These are phyloP conservation scores for Euwallacea similis DNA, from an alignment of 1,140 invertebrate genomes.

Conservation along the genomic window DNA sequence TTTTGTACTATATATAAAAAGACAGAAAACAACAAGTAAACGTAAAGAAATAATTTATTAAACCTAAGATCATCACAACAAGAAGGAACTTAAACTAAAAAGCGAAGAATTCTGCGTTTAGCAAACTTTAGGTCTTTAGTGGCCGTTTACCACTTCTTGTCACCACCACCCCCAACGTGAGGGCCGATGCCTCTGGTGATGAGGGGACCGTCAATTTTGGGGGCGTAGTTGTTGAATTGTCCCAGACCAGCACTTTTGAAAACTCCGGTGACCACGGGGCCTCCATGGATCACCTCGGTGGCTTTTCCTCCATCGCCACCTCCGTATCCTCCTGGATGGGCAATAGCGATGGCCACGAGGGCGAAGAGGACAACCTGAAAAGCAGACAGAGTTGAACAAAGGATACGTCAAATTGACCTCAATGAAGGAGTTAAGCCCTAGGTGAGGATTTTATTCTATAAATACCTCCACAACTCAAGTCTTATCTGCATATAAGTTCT, in stretches of 20 bases:
- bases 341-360: constrained; percentile 11
- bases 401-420: background rate
- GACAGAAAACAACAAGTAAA: too few relatives aligned
- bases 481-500: too few relatives aligned
- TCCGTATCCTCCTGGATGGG: constrained; percentile 11
- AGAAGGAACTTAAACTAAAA: constrained; percentile 13
- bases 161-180: constrained; percentile 5
- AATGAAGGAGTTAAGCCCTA: background rate
- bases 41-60: constrained; percentile 23
- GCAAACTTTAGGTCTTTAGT: background rate
- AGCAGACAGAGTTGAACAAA: too few relatives aligned
- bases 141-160: background rate
- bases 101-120: background rate
- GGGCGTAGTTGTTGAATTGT: constrained; percentile 27
- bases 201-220: constrained; percentile 23
- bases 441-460: background rate
- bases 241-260: constrained; percentile 22
- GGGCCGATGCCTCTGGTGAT: constrained; percentile 15
- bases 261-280: constrained; percentile 13
- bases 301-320: constrained; percentile 13
- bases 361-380: constrained; percentile 20
- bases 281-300: constrained; percentile 19
- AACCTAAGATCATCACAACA: constrained; percentile 32
- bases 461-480: background rate
- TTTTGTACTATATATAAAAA: too few relatives aligned